Base-by-base conservation (phyloP, 2,888 invertebrate genomes). In the Clivina fossor region DNA sequence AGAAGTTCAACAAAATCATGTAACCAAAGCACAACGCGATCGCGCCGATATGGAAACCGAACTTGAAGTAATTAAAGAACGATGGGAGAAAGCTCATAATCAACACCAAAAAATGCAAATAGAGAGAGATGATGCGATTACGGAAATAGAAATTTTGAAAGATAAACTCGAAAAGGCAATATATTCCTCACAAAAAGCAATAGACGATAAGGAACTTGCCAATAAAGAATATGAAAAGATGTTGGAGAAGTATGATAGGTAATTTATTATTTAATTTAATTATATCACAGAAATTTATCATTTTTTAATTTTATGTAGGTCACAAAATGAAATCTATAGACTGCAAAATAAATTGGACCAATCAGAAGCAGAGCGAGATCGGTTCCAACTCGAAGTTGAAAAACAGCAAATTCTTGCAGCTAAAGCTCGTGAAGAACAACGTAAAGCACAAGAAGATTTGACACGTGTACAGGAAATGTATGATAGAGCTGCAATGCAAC, bases 181-280 rank as follows among this genome's bases (percentile, higher is more conserved):
- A 59, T 86, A 89, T 65, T 81, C 87, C 20, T 80, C 89, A 60
- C 88, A 88, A 70, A 93, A 93, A 74, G 83, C 88, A 18, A 80
- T 90, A 62, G 93, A 93, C 68, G 93, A 94, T 68, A 87, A 90
- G 65, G 93, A 93, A 65, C 85, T 82, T 48, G 85, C 90, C 65
- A 90, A 90, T 77, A 91, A 90, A 76, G 93, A 94, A 76, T 88
- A 91, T 71, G 93, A 93, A 71, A 90, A 93, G 76, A 84, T 93
- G 80, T 79, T 93, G 65, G 93, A 93, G 75, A 93, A 93, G 79
- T 91, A 90, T 74, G 92, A 92, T 77, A 85, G 88, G 88, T 87
- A 79, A 72, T 66, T 63, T 18, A 33, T 24, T n/a, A n/a, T n/a
- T n/a, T n/a, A n/a, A n/a, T n/a, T n/a, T n/a, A n/a, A n/a, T n/a